phyloP scores from a whole-genome alignment of 2,888 invertebrate species.

The Trisateles emortualis region DNA sequence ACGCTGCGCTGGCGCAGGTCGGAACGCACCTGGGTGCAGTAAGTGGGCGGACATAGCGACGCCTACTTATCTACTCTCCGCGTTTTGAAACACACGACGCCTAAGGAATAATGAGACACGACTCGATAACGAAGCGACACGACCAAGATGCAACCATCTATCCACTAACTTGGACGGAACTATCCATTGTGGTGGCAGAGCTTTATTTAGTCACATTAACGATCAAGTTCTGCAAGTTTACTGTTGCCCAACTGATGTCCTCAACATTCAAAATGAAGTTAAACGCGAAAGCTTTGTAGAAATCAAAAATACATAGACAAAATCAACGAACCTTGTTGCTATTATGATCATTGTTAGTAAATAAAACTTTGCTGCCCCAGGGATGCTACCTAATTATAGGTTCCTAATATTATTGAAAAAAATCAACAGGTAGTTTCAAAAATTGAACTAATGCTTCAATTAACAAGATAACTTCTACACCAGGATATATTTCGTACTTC shows the following conservation, averaged over 20 bases:
- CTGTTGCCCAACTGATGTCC: neutral
- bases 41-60: conserved; percentile 72
- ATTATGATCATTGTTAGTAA: neutral
- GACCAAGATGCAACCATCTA: conserved; percentile 36
- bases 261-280: neutral
- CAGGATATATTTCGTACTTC: neutral
- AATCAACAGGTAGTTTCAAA: too few species aligned
- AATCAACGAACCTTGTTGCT: too few species aligned
- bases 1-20: conserved; percentile 43
- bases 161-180: conserved; percentile 25
- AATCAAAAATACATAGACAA: too few species aligned
- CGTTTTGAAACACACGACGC: conserved; percentile 62
- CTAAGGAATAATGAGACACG: conserved; percentile 62
- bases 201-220: conserved; percentile 1
- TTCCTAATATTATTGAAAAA: too few species aligned
- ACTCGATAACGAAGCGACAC: conserved; percentile 52
- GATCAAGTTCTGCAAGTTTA: neutral
- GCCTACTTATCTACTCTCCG: conserved; percentile 64
- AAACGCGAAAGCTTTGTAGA: too few species aligned
- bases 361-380: neutral
- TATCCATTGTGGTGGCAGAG: conserved; percentile 9
- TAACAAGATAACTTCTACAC: too few species aligned
- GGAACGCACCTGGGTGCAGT: conserved; percentile 75
- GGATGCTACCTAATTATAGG: too few species aligned
- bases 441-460: too few species aligned